Percentiles rank a stretch among this genome's conserved stretches.
Evolutionary conservation across 2,797 vertebrate species (phyloP).

Genomic region (Thunnus albacares): DNA sequence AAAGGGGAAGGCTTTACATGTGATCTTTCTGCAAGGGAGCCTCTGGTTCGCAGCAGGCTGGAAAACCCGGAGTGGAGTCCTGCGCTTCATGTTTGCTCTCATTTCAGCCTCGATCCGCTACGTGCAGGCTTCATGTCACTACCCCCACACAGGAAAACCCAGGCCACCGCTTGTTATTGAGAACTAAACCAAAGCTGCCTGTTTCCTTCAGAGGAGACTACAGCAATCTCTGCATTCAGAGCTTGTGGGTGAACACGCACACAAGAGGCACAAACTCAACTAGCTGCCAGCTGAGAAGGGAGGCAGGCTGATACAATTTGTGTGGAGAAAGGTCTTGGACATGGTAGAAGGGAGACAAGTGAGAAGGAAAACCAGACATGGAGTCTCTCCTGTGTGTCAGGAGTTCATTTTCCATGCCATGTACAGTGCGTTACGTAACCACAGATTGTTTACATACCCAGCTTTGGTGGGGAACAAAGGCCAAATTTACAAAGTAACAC

Average conservation of each 20-base stretch:
- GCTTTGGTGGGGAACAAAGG: conserved; percentile 65
- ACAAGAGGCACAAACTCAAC: conserved; percentile 52
- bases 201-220: conserved; percentile 38
- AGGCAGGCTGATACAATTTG: conserved; percentile 72
- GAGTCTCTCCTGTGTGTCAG: conserved; percentile 57
- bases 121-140: conserved; percentile 43
- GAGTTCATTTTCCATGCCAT: conserved; percentile 71
- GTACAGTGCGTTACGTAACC: conserved; percentile 83
- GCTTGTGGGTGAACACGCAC: conserved; percentile 36
- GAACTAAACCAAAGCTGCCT: conserved; percentile 33
- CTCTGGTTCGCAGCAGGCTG: conserved; percentile 83
- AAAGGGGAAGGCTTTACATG: conserved; percentile 94
- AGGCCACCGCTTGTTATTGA: conserved; percentile 21
- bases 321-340: conserved; percentile 76
- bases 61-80: conserved; percentile 87
- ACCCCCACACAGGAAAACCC: conserved; percentile 29
- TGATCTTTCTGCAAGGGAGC: conserved; percentile 92
- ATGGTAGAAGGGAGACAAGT: conserved; percentile 75
- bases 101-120: conserved; percentile 45
- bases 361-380: conserved; percentile 82
- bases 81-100: conserved; percentile 53
- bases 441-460: conserved; percentile 83
- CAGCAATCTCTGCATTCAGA: conserved; percentile 47
- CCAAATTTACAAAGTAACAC: conserved; percentile 72
- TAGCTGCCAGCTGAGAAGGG: conserved; percentile 58